Percentiles rank a stretch among this genome's conserved stretches.
Evolutionary conservation across 2,888 invertebrate genomes (phyloP).

Genomic region (Silvanus unidentatus): DNA sequence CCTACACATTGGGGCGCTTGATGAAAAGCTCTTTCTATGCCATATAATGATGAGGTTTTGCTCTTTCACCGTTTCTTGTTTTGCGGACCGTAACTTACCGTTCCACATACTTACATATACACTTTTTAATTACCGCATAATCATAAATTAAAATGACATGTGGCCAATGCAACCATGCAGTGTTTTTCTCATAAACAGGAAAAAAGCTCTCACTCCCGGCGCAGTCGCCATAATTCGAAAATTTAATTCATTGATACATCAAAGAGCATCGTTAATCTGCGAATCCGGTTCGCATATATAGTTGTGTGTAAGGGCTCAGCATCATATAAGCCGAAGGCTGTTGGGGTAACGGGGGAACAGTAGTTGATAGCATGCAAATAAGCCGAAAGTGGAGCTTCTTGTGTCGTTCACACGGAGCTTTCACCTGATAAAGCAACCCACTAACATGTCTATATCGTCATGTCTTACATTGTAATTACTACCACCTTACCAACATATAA

Average conservation of each 20-base stretch:
- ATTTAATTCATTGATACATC: too few species aligned
- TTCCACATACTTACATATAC: constrained; percentile 18
- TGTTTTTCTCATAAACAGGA: too few species aligned
- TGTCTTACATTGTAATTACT: constrained; percentile 32
- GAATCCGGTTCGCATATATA: too few species aligned
- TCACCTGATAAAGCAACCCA: constrained; percentile 39
- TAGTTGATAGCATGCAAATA: constrained; percentile 35
- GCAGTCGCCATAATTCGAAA: too few species aligned
- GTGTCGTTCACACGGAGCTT: constrained; percentile 42
- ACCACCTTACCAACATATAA: constrained; percentile 5
- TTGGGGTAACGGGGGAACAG: background rate
- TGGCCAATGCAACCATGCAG: constrained; percentile 6
- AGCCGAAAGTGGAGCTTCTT: constrained; percentile 35
- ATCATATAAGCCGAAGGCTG: too few species aligned
- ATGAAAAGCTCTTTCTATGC: too few species aligned
- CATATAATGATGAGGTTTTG: too few species aligned
- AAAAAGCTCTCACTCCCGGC: too few species aligned
- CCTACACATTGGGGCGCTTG: background rate
- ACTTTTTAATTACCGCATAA: constrained; percentile 15
- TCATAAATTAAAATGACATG: constrained; percentile 11
- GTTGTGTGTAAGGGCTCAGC: too few species aligned
- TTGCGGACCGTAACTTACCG: constrained; percentile 28
- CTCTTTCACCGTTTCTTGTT: constrained; percentile 4
- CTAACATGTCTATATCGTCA: constrained; percentile 26
- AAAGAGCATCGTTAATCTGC: too few species aligned